Conservation (phyloP, 1,140 invertebrate genomes). For the Magallana ariakensis region DNA sequence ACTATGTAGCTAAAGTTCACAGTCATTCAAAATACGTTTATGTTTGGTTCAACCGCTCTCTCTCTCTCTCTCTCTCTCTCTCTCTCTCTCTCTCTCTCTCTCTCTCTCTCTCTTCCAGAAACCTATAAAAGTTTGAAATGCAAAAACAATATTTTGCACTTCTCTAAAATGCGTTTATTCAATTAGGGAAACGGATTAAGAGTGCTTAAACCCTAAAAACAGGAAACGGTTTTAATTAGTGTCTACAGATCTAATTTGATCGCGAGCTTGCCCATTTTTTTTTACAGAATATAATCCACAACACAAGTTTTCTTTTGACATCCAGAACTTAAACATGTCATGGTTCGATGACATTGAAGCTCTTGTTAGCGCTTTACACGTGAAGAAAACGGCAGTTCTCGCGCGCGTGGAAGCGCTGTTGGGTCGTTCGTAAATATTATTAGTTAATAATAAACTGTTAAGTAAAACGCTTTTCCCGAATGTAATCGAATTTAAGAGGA, state of each 20-base stretch:
- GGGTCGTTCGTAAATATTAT: constrained; percentile 29
- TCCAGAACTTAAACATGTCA: constrained; percentile 22
- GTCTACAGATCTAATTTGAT: constrained; percentile 25
- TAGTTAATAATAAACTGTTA: constrained; percentile 38
- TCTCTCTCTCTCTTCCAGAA: background rate
- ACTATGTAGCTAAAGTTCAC: constrained; percentile 16
- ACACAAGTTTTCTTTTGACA: constrained; percentile 32
- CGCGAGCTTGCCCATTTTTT: background rate
- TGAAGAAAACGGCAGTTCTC: constrained; percentile 1
- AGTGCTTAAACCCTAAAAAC: constrained; percentile 29
- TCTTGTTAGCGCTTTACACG: constrained; percentile 23
- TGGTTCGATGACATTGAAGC: constrained; percentile 24
- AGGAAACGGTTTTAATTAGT: constrained; percentile 29
- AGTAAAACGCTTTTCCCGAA: background rate
- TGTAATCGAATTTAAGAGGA: constrained; percentile 31
- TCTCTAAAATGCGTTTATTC: constrained; percentile 32
- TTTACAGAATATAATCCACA: constrained; percentile 3
- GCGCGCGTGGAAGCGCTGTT: constrained; percentile 11
- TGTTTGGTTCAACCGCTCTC: background rate
- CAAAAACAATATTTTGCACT: constrained; percentile 37
- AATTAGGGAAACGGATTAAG: constrained; percentile 28
- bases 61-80: constrained; percentile 23
- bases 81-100: constrained; percentile 33
- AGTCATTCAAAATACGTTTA: background rate
- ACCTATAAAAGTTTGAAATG: background rate